Evolutionary conservation across 1,140 invertebrate genomes (phyloP).

Genomic region (Gryon sp.): DNA sequence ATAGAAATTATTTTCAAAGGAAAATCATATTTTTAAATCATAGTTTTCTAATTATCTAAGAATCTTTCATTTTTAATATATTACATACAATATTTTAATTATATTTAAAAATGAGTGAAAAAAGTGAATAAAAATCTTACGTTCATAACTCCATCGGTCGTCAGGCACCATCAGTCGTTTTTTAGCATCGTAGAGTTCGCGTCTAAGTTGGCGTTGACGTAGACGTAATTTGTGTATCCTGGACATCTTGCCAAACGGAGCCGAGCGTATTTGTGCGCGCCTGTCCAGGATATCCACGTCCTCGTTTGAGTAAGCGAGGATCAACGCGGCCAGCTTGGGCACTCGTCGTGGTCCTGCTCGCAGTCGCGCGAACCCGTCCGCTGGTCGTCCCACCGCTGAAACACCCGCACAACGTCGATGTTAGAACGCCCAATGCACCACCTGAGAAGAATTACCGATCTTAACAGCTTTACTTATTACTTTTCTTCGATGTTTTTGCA

Average conservation of each 20-base stretch:
- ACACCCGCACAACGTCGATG: slow-evolving; percentile 79
- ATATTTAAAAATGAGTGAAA: not conserved
- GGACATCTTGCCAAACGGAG: slow-evolving; percentile 77
- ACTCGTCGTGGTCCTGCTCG: slow-evolving; percentile 65
- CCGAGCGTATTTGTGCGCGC: slow-evolving; percentile 75
- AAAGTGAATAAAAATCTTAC: slow-evolving; percentile 73
- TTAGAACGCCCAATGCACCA: slow-evolving; percentile 78
- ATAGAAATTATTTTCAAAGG: too few species aligned
- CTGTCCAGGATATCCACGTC: slow-evolving; percentile 81
- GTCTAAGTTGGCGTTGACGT: slow-evolving; percentile 80
- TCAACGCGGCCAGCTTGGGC: slow-evolving; percentile 67
- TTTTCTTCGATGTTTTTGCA: not conserved
- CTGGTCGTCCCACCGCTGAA: slow-evolving; percentile 78
- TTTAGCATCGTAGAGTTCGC: slow-evolving; percentile 78
- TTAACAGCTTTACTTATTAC: slow-evolving; percentile 62
- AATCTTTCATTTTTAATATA: too few species aligned
- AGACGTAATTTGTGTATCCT: slow-evolving; percentile 79
- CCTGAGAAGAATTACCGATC: slow-evolving; percentile 76
- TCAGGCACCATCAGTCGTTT: slow-evolving; percentile 79
- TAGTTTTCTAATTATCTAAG: too few species aligned
- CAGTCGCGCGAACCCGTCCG: slow-evolving; percentile 71
- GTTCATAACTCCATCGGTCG: slow-evolving; percentile 82
- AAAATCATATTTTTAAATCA: too few species aligned
- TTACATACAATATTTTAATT: not conserved
- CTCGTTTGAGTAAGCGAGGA: slow-evolving; percentile 80